A percentile compares a stretch with the other conserved stretches of the same genome.
Conservation (phyloP, 1,140 invertebrate genomes). For the Drosophila biarmipes region DNA sequence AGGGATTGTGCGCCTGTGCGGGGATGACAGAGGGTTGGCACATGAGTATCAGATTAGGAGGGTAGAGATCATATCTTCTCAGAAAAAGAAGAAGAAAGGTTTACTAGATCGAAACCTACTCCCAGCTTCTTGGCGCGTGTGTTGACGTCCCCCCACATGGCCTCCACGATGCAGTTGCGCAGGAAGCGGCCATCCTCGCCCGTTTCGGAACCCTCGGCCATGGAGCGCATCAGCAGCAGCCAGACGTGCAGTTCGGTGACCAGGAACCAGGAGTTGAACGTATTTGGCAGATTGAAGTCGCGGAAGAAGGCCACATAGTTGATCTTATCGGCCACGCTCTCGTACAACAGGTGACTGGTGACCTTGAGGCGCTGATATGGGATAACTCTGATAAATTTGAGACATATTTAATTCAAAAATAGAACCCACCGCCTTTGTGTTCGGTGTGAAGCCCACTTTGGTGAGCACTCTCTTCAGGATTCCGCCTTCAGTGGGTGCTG, state of each 20-base stretch:
- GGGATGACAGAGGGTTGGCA: not conserved
- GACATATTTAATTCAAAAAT: too few relatives aligned
- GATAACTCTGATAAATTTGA: not conserved
- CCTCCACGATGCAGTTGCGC: conserved; percentile 90
- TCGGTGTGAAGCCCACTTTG: conserved; percentile 81
- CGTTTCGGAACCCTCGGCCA: conserved; percentile 88
- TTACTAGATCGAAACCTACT: conserved; percentile 84
- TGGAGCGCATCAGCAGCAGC: conserved; percentile 90
- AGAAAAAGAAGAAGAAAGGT: too few relatives aligned
- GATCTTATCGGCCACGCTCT: conserved; percentile 87
- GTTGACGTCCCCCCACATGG: conserved; percentile 93
- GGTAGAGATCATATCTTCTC: not conserved
- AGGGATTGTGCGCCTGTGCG: conserved; percentile 86
- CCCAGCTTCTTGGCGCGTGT: conserved; percentile 89
- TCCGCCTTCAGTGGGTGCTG: conserved; percentile 38
- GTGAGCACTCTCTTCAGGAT: conserved; percentile 76
- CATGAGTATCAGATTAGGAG: not conserved
- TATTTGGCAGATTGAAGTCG: conserved; percentile 90
- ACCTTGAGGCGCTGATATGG: conserved; percentile 86
- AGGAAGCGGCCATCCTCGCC: conserved; percentile 88
- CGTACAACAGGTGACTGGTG: conserved; percentile 87
- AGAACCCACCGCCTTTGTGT: conserved; percentile 67
- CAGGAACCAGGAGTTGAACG: conserved; percentile 93
- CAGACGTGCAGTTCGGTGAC: conserved; percentile 94
- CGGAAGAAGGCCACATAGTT: conserved; percentile 87